Evolutionary conservation across 2,888 invertebrate genomes (phyloP).

Genomic region (Pyrrhia umbra): DNA sequence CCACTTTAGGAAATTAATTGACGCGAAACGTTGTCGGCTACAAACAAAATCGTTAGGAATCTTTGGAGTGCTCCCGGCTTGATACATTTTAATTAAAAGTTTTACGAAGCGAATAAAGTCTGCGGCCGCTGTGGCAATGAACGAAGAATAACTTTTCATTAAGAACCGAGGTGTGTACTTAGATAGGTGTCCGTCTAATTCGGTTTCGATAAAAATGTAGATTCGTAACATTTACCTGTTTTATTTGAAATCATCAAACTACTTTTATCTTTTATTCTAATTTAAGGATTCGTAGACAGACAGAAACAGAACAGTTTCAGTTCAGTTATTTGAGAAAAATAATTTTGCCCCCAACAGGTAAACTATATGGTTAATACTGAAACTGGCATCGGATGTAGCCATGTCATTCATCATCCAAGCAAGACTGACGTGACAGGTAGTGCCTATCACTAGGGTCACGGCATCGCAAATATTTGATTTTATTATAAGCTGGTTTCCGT

Average conservation of each 20-base stretch:
- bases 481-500: slow-evolving; percentile 21
- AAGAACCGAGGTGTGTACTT: slow-evolving; percentile 61
- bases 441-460: slow-evolving; percentile 49
- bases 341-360: too few species aligned
- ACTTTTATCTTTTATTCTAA: neutral
- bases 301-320: neutral
- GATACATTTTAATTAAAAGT: slow-evolving; percentile 88
- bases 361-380: slow-evolving; percentile 12
- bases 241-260: neutral
- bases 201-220: too few species aligned
- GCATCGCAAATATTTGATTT: slow-evolving; percentile 48
- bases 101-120: slow-evolving; percentile 78
- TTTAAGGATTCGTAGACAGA: too few species aligned
- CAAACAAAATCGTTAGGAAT: slow-evolving; percentile 81
- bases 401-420: slow-evolving; percentile 19
- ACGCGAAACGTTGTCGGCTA: slow-evolving; percentile 79
- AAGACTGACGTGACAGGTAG: slow-evolving; percentile 42
- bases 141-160: slow-evolving; percentile 75
- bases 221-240: slow-evolving; percentile 6
- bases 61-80: slow-evolving; percentile 76
- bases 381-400: slow-evolving; percentile 20
- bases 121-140: slow-evolving; percentile 74
- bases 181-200: slow-evolving; percentile 63
- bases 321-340: too few species aligned
- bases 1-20: slow-evolving; percentile 87